A percentile compares a stretch with the other conserved stretches of the same genome.
These are phyloP conservation scores for Drosophila yooni DNA, from an alignment of 2,888 invertebrate species.

Conservation along the genomic window DNA sequence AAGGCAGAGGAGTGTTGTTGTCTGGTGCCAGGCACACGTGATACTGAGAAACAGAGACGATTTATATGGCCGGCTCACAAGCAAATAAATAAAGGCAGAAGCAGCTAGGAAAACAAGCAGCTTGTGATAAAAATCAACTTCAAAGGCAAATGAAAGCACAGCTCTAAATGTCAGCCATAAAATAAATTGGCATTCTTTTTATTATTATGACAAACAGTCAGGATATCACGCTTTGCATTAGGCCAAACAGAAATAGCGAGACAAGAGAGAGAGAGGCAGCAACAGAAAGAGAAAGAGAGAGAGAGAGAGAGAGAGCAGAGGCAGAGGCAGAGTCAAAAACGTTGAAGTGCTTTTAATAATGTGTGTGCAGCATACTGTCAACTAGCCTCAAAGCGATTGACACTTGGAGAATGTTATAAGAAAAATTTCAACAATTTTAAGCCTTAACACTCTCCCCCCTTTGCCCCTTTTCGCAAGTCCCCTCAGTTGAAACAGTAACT, in stretches of 20 bases:
- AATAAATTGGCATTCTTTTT: constrained; percentile 76
- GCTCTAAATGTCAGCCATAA: constrained; percentile 73
- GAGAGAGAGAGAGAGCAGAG: not conserved
- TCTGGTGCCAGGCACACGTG: constrained; percentile 56
- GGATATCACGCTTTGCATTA: constrained; percentile 58
- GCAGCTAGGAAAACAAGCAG: constrained; percentile 14
- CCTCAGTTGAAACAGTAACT: not conserved
- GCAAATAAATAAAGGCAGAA: constrained; percentile 35
- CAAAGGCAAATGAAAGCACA: constrained; percentile 55
- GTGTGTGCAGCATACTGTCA: not conserved
- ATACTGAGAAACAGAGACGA: constrained; percentile 30
- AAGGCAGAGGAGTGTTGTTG: constrained; percentile 16
- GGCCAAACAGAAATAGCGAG: not conserved
- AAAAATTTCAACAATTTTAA: not conserved
- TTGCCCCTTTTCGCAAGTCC: not conserved
- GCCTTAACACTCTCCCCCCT: not conserved
- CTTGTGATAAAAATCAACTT: constrained; percentile 61
- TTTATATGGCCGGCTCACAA: constrained; percentile 33
- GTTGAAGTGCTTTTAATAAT: not conserved
- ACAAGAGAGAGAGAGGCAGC: not conserved
- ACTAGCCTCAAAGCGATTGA: not conserved
- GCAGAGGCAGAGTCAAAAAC: not conserved
- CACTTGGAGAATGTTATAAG: not conserved
- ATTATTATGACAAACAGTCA: constrained; percentile 75
- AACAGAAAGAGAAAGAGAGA: too few species aligned